phyloP scores from a whole-genome alignment of 2,797 vertebrate genomes.

The Catamblyrhynchus diadema region DNA sequence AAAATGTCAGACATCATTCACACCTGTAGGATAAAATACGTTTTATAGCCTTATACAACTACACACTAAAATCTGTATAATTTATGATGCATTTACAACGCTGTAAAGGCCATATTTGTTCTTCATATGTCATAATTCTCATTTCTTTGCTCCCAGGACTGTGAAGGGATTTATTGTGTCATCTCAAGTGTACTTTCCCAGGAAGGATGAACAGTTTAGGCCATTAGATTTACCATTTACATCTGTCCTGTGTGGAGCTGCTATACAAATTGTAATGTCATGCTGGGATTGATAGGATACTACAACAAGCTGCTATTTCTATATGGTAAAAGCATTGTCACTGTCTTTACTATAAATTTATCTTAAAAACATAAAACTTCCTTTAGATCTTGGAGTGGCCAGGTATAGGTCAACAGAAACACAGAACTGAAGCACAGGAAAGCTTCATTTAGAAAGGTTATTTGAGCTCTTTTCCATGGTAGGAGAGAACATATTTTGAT shows the following conservation, averaged over 20 bases:
- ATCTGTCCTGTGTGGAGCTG: background rate
- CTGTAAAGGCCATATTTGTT: constrained; percentile 53
- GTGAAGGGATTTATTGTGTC: constrained; percentile 61
- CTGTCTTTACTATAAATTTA: background rate
- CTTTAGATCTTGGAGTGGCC: background rate
- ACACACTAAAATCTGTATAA: constrained; percentile 42
- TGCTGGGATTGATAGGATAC: background rate
- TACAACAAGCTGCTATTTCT: background rate
- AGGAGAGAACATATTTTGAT: background rate
- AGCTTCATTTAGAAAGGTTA: background rate
- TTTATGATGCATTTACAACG: constrained; percentile 25
- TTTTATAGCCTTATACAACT: constrained; percentile 35
- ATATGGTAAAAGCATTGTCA: rapidly evolving
- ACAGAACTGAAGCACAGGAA: background rate
- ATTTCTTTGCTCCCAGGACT: constrained; percentile 11
- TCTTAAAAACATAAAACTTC: background rate
- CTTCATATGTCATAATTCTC: constrained; percentile 48
- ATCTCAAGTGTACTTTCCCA: constrained; percentile 53
- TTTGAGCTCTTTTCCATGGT: background rate
- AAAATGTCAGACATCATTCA: constrained; percentile 30
- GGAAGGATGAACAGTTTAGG: background rate
- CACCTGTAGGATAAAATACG: constrained; percentile 33
- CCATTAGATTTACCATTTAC: constrained; percentile 17
- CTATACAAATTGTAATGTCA: background rate
- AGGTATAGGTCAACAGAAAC: background rate